Conservation (phyloP, 2,113 vertebrate species). For the Campylorhamphus procurvoides region DNA sequence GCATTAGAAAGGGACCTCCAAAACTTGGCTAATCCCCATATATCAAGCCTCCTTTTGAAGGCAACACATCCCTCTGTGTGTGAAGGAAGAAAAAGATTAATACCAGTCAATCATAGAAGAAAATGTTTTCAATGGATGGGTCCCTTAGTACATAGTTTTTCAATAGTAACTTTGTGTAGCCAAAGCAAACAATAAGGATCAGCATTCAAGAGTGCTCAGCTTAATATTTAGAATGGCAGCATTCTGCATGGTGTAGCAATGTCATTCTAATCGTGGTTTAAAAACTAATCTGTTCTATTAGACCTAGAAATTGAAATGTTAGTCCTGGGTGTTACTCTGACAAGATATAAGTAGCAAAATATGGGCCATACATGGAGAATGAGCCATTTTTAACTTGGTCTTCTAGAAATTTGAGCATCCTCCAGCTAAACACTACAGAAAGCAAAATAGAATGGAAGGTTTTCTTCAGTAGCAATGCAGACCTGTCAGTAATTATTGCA, state of each 20-base stretch:
- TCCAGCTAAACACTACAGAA: not conserved
- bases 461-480: not conserved
- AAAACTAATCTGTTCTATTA: not conserved
- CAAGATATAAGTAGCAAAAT: not conserved
- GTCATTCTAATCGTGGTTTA: not conserved
- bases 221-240: not conserved
- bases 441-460: not conserved
- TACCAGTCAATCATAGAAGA: not conserved
- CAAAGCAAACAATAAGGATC: not conserved
- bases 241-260: not conserved
- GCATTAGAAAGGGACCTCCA: not conserved
- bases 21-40: not conserved
- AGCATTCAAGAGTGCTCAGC: not conserved
- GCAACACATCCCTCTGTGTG: not conserved
- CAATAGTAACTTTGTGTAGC: not conserved
- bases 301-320: not conserved
- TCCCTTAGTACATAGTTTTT: not conserved
- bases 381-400: not conserved
- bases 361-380: not conserved
- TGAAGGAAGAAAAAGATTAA: not conserved
- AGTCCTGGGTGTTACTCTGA: not conserved
- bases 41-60: not conserved
- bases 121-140: not conserved
- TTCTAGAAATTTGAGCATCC: not conserved
- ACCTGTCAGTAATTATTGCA: not conserved